Conservation (phyloP, 2,888 invertebrate genomes). For the Syritta pipiens region DNA sequence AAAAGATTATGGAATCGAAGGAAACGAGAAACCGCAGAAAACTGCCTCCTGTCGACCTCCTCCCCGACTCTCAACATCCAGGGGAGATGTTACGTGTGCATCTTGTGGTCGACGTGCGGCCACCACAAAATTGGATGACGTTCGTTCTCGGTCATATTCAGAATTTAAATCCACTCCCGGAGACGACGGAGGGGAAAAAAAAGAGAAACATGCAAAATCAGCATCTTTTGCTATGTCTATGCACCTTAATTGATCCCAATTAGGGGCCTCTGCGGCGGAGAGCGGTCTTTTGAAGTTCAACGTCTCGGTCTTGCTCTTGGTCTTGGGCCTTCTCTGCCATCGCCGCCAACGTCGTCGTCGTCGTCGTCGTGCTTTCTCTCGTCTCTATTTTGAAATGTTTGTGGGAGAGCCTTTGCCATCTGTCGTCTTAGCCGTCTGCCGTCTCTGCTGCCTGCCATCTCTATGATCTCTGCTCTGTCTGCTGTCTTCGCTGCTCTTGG, state of each 20-base stretch:
- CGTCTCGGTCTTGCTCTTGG: conserved; percentile 2
- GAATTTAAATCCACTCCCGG: conserved; percentile 8
- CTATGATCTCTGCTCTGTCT: too few species aligned
- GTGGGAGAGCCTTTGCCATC: conserved; percentile 7
- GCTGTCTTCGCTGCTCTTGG: too few species aligned
- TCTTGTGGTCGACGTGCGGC: conserved; percentile 57
- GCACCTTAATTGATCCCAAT: conserved; percentile 67
- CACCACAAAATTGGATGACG: conserved; percentile 56
- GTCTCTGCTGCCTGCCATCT: too few species aligned
- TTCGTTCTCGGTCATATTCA: conserved; percentile 2
- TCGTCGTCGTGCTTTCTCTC: too few species aligned
- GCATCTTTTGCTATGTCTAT: conserved; percentile 53
- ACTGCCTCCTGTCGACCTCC: conserved; percentile 17
- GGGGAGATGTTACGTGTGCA: conserved; percentile 21
- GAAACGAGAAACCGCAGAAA: conserved; percentile 46
- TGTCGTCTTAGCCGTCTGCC: too few species aligned
- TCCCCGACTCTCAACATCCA: conserved; percentile 12
- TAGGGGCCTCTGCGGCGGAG: conserved; percentile 42
- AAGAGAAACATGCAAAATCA: conserved; percentile 51
- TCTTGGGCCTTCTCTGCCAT: too few species aligned
- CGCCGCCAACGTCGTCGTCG: too few species aligned
- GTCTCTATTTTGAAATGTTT: conserved; percentile 13
- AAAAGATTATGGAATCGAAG: conserved; percentile 27
- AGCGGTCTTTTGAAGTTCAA: conserved; percentile 61
- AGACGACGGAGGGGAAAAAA: background rate